Evolutionary conservation across 2,113 vertebrate genomes (phyloP).

Genomic region (Xenopus laevis): DNA sequence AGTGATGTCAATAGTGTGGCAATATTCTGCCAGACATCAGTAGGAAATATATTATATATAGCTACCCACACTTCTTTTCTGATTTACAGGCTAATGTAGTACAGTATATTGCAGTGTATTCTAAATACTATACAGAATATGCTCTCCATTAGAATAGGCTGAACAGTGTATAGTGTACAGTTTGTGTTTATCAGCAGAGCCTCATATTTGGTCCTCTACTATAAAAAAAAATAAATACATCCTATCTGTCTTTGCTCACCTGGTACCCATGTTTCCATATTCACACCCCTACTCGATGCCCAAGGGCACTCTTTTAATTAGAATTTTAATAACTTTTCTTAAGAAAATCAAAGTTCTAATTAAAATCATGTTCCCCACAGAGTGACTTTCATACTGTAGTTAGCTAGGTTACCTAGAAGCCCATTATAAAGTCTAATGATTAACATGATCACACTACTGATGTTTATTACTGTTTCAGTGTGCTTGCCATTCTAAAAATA

Average conservation of each 20-base stretch:
- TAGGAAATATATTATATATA: too few species aligned
- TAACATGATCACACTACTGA: neutral
- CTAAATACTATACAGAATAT: too few species aligned
- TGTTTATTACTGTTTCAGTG: neutral
- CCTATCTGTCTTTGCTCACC: neutral
- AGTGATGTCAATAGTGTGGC: too few species aligned
- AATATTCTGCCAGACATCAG: too few species aligned
- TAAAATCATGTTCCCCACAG: neutral
- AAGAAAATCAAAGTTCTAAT: conserved; percentile 35
- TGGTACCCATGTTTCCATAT: neutral
- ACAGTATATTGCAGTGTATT: too few species aligned
- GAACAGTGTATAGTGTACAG: too few species aligned
- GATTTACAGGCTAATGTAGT: too few species aligned
- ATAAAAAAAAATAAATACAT: too few species aligned
- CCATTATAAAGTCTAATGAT: conserved; percentile 8
- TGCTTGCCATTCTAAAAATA: neutral
- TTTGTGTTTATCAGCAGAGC: too few species aligned
- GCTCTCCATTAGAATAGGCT: too few species aligned
- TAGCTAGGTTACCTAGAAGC: conserved; percentile 8
- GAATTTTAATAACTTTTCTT: conserved; percentile 20
- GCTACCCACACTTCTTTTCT: too few species aligned
- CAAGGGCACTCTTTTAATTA: conserved; percentile 4
- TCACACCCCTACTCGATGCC: neutral
- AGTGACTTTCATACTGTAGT: conserved; percentile 6
- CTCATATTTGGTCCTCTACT: too few species aligned